Base-by-base conservation (phyloP, 2,888 invertebrate genomes). In the Aelia acuminata region DNA sequence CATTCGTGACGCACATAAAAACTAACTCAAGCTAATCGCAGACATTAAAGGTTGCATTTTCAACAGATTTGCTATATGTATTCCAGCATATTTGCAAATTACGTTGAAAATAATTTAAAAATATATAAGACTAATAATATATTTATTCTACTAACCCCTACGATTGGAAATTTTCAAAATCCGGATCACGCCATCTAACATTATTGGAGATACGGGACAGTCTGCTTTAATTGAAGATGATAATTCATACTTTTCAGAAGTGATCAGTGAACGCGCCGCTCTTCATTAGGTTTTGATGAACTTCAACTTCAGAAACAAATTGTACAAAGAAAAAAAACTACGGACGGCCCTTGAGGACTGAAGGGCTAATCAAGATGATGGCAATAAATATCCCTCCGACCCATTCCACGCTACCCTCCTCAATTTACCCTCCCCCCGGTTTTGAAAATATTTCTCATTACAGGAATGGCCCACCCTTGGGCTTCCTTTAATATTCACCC, bases 371-470 rank as follows among this genome's bases (percentile, higher is more conserved):
- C 63, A 35, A 70, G 63, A 70, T 70, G 63, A 70, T 70, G 63
- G 63, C 63, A 70, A 70, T 70, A 70, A 70, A 70, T 70, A 70
- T 70, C 35, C 63, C 35, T 35, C 63, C 35, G 63, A 3, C 63
- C 63, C 63, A 70, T 35, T 70, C 63, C 63, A 35, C 5, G 31
- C 35, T 70, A 70, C 63, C 63, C 63, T 70, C 35, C 35, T 70
- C 63, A 70, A 70, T 70, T 70, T 70, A 70, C 26, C 18, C 20
- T 2, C 63, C 35, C 63, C 53, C 35, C 63, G 18, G 63, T 70
- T 70, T 70, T 70, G 63, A 70, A 70, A 70, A 70, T 70, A 70
- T 70, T 70, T 70, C 63, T 70, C 63, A 70, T 70, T 70, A 70
- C 31, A 70, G 63, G 31, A 70, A 70, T 70, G 63, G 63, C 18